Evolutionary conservation across 2,797 vertebrate genomes (phyloP).

Genomic region (Australoheros facetus): DNA sequence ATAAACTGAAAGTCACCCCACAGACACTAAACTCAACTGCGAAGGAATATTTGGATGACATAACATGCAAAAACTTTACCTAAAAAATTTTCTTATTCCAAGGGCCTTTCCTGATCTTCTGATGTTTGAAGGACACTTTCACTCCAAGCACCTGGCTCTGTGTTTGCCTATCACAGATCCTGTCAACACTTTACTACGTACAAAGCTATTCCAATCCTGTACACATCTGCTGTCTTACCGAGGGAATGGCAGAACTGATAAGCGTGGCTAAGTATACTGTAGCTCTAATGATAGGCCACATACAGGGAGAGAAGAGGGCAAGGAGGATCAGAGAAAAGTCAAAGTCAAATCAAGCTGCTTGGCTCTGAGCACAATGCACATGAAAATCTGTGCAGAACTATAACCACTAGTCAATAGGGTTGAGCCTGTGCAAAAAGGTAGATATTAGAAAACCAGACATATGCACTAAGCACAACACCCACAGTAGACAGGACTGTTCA

Average conservation of each 20-base stretch:
- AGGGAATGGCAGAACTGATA: slow-evolving; percentile 61
- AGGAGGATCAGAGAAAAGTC: slow-evolving; percentile 65
- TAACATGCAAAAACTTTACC: not conserved
- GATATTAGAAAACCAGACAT: not conserved
- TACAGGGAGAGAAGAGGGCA: slow-evolving; percentile 46
- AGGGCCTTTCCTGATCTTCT: slow-evolving; percentile 2
- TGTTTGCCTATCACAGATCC: slow-evolving; percentile 20
- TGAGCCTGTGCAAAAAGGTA: not conserved
- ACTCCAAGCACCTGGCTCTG: not conserved
- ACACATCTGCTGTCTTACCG: slow-evolving; percentile 59
- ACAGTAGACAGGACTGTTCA: not conserved
- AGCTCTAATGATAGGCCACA: slow-evolving; percentile 66
- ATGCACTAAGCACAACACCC: not conserved
- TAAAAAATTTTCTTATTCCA: not conserved
- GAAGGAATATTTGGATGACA: not conserved
- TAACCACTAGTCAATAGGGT: not conserved
- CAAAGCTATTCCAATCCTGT: slow-evolving; percentile 53
- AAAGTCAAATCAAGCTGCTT: slow-evolving; percentile 45
- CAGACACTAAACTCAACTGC: not conserved
- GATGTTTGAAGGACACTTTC: not conserved
- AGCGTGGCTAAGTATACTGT: slow-evolving; percentile 62
- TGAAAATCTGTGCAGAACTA: not conserved
- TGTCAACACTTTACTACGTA: slow-evolving; percentile 7
- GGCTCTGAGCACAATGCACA: not conserved
- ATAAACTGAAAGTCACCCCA: not conserved